Evolutionary conservation across 2,888 invertebrate genomes (phyloP), one percentile per base, ranked within the genome.

Genomic region (Diarsia dahlii): DNA sequence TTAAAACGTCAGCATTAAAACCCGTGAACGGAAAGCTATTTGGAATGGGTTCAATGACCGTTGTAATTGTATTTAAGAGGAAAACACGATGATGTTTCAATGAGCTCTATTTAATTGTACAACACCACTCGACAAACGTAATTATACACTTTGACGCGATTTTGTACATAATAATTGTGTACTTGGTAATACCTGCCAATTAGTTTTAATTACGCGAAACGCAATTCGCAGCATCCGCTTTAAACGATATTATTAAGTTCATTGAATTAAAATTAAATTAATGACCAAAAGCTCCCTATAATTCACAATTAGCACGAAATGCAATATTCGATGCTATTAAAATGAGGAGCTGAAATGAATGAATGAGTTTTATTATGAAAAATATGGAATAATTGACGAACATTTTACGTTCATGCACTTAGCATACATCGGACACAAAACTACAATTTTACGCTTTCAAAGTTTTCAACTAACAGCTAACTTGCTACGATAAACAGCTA

Each of bases 401-500:
- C 1, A 46, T 9, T 50, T 8, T 9, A 2, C 45, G 10, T 52
- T 45, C 18, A 34, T 60, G 39, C 28, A 56, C 2, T 60, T 62
- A 52, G 45, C 63, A 76, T 54, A 67, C n/a, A 46, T n/a, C 4
- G 8, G 5, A 28, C 15, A 34, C 56, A 46, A 64, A 52, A 64
- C 84, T 52, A 65, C 10, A 52, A 48, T 58, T 68, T 58, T 54
- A 70, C 28, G 20, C 64, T 39, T 39, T 39, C 20, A 58, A 60
- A 52, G 46, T 60, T 52, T 48, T 50, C 69, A 54, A 60, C 50
- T 50, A 64, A 76, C 62, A 68, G 65, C 39, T 52, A 78, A 73
- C 60, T 82, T 79, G 71, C 85, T 81, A 84, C 84, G 74, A 60
- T n/a, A 28, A 78, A 79, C 78, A 63, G 74, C 76, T 82, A 79